Evolutionary conservation across 1,140 invertebrate species (phyloP), one percentile per base, ranked within the genome.

Genomic region (Adoxophyes honmai): DNA sequence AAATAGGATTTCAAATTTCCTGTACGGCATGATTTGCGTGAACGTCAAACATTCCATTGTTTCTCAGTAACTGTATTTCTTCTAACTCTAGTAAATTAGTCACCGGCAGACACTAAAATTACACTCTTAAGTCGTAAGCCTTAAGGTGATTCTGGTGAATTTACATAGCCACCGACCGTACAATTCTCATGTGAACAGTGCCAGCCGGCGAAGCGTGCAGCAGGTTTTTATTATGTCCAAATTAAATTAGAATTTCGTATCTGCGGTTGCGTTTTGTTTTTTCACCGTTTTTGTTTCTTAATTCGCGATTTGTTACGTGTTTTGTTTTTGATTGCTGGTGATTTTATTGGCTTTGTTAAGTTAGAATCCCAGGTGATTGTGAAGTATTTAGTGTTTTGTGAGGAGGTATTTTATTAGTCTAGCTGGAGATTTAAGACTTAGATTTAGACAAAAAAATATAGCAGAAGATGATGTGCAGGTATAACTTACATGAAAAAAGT

Each of bases 151-250:
- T n/a, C n/a, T 33, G 10, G 10, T 7, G 0, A 4, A 86, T 87
- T 85, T 85, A 81, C 81, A 85, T 82, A 81, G 72, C 42, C 81
- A 87, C 63, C 62, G 75, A 81, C 77, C 84, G 84, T 87, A 81
- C 78, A 78, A 75, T 81, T 83, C 82, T 83, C 84, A 75, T 85
- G 84, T 83, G 84, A 87, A 85, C 64, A 55, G 68, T 63, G 60
- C 38, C 53, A 57, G 34, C 37, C 68, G 65, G 33, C 74, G 68
- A 68, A 80, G 63, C 79, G 79, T 76, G 44, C 67, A 70, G 36
- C 64, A 62, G 28, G 59, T 52, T 69, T 78, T 66, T 70, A 76
- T 78, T 60, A 66, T 28, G 21, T 59, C 78, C 64, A 81, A 85
- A 85, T 85, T 80, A 71, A 80, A 77, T 84, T 78, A 81, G 71